Evolutionary conservation across 2,113 vertebrate genomes (phyloP).

Genomic region (Triplophysa tibetana): DNA sequence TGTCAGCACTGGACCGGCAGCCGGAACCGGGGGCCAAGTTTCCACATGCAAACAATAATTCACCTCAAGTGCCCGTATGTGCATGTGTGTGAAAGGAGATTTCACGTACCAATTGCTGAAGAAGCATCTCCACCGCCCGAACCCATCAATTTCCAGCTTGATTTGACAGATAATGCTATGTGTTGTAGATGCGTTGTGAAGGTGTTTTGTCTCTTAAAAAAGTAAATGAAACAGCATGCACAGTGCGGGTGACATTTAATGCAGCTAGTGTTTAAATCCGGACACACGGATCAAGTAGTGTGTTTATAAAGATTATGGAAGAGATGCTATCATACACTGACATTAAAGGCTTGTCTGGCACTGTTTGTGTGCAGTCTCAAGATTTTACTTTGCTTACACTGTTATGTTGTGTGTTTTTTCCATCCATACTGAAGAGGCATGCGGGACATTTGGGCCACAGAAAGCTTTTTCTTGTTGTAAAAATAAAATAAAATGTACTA

Average conservation of each 20-base stretch:
- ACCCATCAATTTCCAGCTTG: constrained; percentile 66
- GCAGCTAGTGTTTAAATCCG: background rate
- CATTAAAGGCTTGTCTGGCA: background rate
- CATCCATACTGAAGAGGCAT: too few relatives aligned
- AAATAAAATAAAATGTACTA: too few relatives aligned
- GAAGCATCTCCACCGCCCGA: constrained; percentile 30
- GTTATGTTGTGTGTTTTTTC: too few relatives aligned
- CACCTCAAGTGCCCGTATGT: constrained; percentile 69
- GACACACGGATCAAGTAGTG: background rate
- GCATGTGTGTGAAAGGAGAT: constrained; percentile 27
- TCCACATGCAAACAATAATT: constrained; percentile 79
- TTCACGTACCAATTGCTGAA: constrained; percentile 20
- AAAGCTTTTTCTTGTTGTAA: too few relatives aligned
- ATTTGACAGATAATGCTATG: constrained; percentile 57
- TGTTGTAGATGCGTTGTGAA: constrained; percentile 41
- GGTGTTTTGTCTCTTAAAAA: constrained; percentile 55
- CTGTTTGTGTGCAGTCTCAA: constrained; percentile 40
- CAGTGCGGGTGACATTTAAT: constrained; percentile 1
- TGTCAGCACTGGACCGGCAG: constrained; percentile 70
- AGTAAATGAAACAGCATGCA: constrained; percentile 67
- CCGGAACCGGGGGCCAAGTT: constrained; percentile 73
- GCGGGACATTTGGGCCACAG: too few relatives aligned
- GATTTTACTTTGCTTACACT: background rate
- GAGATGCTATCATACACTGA: background rate
- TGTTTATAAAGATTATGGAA: constrained; percentile 10